A percentile compares a stretch with the other conserved stretches of the same genome.
These are phyloP conservation scores for Catocala nupta DNA, from an alignment of 2,888 invertebrate species.

Conservation along the genomic window DNA sequence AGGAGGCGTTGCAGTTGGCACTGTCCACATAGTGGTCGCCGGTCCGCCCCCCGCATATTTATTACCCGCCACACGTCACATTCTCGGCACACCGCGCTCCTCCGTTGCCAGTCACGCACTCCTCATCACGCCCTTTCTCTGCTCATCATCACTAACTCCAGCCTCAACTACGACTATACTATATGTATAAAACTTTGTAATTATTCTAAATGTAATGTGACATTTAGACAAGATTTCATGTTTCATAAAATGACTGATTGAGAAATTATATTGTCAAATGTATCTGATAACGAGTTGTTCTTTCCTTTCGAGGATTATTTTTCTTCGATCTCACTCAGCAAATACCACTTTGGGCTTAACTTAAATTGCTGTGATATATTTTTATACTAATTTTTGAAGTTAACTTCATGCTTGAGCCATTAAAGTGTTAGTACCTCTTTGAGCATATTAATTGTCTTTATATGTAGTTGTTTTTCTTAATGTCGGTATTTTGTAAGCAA, in stretches of 20 bases:
- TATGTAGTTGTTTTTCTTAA: conserved; percentile 67
- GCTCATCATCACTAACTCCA: conserved; percentile 41
- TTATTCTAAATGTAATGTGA: conserved; percentile 43
- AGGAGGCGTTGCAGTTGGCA: conserved; percentile 93
- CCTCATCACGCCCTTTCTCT: conserved; percentile 45
- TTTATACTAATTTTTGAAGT: conserved; percentile 78
- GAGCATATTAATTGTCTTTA: conserved; percentile 62
- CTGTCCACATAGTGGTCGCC: conserved; percentile 79
- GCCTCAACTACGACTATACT: conserved; percentile 54
- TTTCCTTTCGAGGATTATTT: conserved; percentile 56
- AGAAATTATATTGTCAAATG: conserved; percentile 61
- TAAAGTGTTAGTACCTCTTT: conserved; percentile 66
- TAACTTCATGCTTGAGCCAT: conserved; percentile 66
- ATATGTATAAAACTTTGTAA: conserved; percentile 48
- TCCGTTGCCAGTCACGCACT: conserved; percentile 59
- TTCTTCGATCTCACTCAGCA: conserved; percentile 55
- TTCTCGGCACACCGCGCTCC: conserved; percentile 45
- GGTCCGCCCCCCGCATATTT: conserved; percentile 32
- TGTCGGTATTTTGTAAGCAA: conserved; percentile 61
- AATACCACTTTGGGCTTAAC: conserved; percentile 73
- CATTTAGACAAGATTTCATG: conserved; percentile 51
- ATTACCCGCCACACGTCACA: conserved; percentile 38
- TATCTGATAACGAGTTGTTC: conserved; percentile 48
- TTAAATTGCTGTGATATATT: conserved; percentile 86
- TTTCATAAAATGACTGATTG: conserved; percentile 56